phyloP scores from a whole-genome alignment of 2,888 invertebrate species.

The Pseudolycoriella hygida region DNA sequence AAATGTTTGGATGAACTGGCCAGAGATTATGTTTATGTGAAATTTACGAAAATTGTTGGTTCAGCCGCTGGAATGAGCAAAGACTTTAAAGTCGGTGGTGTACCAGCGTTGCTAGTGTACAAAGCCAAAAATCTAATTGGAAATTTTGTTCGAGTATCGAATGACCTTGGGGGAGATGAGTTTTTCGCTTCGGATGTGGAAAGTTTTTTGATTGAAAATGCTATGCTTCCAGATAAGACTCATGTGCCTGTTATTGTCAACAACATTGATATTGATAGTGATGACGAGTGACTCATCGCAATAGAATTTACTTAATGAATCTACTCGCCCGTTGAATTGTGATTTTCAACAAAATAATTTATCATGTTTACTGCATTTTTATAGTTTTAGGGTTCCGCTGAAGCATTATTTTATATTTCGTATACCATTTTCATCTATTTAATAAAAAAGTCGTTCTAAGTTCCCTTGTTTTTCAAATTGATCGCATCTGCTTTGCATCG shows the following conservation, averaged over 20 bases:
- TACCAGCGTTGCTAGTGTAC: conserved; percentile 84
- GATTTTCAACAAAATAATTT: too few relatives aligned
- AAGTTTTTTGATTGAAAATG: conserved; percentile 72
- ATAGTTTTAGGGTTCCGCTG: too few relatives aligned
- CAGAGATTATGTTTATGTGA: conserved; percentile 60
- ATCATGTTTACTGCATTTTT: too few relatives aligned
- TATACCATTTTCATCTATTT: too few relatives aligned
- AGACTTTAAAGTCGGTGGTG: conserved; percentile 67
- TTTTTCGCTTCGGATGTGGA: conserved; percentile 84
- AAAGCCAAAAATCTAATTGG: conserved; percentile 80
- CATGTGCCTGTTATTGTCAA: conserved; percentile 2
- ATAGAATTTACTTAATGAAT: too few relatives aligned
- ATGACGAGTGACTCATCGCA: too few relatives aligned
- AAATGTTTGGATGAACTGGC: conserved; percentile 61
- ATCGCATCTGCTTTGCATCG: too few relatives aligned
- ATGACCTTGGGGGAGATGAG: conserved; percentile 80
- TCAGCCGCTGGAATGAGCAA: conserved; percentile 71
- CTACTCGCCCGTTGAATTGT: too few relatives aligned
- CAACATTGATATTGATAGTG: too few relatives aligned
- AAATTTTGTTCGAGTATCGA: conserved; percentile 74
- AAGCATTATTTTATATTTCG: too few relatives aligned
- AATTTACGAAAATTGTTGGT: conserved; percentile 76
- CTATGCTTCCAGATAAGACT: conserved; percentile 54
- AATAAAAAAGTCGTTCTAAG: too few relatives aligned
- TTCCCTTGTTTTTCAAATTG: too few relatives aligned